Evolutionary conservation across 2,888 invertebrate genomes (phyloP).

Genomic region (Aplocera efformata): DNA sequence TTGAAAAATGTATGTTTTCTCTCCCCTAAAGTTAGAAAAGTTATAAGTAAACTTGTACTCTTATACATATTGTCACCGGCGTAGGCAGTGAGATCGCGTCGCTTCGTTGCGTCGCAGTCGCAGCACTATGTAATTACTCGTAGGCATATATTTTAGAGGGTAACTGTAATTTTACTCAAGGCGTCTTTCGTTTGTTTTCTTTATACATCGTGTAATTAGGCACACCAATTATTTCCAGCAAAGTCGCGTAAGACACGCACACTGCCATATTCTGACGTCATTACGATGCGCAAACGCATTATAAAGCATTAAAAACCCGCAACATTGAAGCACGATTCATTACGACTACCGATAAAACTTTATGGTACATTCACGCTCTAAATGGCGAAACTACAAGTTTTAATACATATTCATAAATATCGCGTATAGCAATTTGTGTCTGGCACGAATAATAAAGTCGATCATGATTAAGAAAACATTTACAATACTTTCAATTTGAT

Average conservation of each 20-base stretch:
- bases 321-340: constrained; percentile 49
- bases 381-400: constrained; percentile 39
- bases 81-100: too few relatives aligned
- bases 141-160: too few relatives aligned
- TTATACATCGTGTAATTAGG: constrained; percentile 63
- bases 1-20: too few relatives aligned
- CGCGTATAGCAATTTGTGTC: constrained; percentile 23
- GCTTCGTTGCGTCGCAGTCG: too few relatives aligned
- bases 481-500: constrained; percentile 62
- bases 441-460: constrained; percentile 31
- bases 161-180: too few relatives aligned
- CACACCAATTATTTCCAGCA: constrained; percentile 71
- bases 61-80: too few relatives aligned
- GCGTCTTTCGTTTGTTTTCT: constrained; percentile 68
- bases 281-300: constrained; percentile 64
- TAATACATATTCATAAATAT: constrained; percentile 17
- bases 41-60: too few relatives aligned
- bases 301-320: constrained; percentile 47
- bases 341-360: constrained; percentile 51
- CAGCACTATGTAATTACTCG: too few relatives aligned
- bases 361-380: constrained; percentile 46
- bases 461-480: constrained; percentile 57
- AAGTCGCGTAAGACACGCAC: constrained; percentile 58
- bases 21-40: too few relatives aligned
- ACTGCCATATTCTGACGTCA: constrained; percentile 51